Base-by-base conservation (phyloP, 2,797 vertebrate genomes). In the Florisuga fusca region DNA sequence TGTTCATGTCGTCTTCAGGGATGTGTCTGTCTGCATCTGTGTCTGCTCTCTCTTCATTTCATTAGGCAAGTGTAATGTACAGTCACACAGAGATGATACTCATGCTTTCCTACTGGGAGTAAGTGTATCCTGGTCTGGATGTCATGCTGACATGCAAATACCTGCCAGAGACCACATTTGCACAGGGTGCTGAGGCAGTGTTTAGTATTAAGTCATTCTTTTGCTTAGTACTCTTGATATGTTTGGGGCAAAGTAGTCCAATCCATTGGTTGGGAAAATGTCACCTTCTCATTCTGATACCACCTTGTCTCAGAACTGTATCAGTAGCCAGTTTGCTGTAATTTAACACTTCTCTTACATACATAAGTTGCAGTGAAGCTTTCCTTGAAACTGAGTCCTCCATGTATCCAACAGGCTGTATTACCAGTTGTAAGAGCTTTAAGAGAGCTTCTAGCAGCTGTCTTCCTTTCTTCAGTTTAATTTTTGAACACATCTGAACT, bases 21-120 rank as follows among this genome's bases (percentile, higher is more conserved):
- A 8, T 4, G 10, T 58, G 23, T 31, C n/a, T 26, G 20, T 13
- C 3, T 18, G 53, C 27, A 26, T 21, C 21, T 0, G 2, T 11
- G 21, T 27, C 41, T 67, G 46, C 27, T 16, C 29, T 16, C 29
- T n/a, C 43, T 54, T 33, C 43, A 14, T 8, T 87, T 73, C 29
- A 2, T 43, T 7, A 82, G 46, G 9, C 17, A 7, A 1, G 3
- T 4, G 25, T 46, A 27, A 25, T 22, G 55, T n/a, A 26, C 7
- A 10, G 45, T 22, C 36, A n/a, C 16, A 4, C 2, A 21, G 31
- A 18, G 61, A 33, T 53, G 10, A 14, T 26, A 22, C 51, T 36
- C 2, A 0, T 69, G 31, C 38, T 68, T 93, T 83, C 83, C 67
- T 20, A 36, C 3, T 31, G 57, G 45, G 36, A 43, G 17, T 50